A percentile compares a stretch with the other conserved stretches of the same genome.
Conservation (phyloP, 2,888 invertebrate species). For the Azorinus chamasolen region DNA sequence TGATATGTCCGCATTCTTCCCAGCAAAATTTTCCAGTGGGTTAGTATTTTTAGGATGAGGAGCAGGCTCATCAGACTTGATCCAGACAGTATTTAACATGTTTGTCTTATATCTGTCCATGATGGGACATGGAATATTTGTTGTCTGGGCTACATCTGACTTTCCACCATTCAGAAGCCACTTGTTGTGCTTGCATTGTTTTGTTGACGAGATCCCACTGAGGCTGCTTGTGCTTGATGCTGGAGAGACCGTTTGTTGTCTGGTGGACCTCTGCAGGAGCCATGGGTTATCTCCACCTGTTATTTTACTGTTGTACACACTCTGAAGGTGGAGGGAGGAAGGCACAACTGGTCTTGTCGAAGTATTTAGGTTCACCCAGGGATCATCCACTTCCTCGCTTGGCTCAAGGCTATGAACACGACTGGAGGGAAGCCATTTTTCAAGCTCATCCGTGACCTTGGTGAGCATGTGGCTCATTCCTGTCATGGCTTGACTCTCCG, state of each 20-base stretch:
- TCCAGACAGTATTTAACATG: too few species aligned
- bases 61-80: too few species aligned
- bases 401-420: background rate
- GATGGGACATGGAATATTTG: constrained; percentile 22
- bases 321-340: constrained; percentile 26
- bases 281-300: constrained; percentile 53
- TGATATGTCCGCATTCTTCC: constrained; percentile 14
- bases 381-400: constrained; percentile 8
- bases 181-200: constrained; percentile 17
- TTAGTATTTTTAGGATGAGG: background rate
- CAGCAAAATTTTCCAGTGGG: constrained; percentile 35
- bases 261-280: constrained; percentile 30
- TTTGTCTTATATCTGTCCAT: constrained; percentile 55
- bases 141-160: background rate
- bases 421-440: constrained; percentile 41
- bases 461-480: constrained; percentile 57
- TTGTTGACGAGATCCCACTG: constrained; percentile 17
- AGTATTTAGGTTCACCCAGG: too few species aligned
- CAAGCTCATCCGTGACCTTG: constrained; percentile 53
- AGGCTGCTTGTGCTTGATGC: constrained; percentile 39
- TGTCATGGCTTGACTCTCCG: constrained; percentile 2
- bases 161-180: constrained; percentile 48
- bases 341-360: constrained; percentile 30
- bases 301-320: constrained; percentile 9
- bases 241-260: constrained; percentile 39